phyloP scores from a whole-genome alignment of 2,113 vertebrate genomes.

The Dermatemys mawii region DNA sequence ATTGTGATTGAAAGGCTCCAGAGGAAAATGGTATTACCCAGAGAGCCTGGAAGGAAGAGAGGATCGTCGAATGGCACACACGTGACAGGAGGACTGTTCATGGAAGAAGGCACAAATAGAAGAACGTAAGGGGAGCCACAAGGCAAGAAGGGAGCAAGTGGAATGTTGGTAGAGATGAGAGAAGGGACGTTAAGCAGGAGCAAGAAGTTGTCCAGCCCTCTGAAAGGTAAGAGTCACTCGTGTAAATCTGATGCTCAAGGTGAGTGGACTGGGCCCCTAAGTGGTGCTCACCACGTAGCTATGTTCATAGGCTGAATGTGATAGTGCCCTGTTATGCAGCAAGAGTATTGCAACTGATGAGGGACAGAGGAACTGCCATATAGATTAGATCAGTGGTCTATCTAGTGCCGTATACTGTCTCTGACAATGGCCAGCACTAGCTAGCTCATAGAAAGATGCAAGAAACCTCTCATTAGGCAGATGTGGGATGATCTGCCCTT shows the following conservation, averaged over 20 bases:
- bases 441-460: not conserved
- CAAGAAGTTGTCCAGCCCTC: not conserved
- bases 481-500: not conserved
- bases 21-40: not conserved
- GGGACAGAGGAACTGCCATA: not conserved
- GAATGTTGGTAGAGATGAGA: not conserved
- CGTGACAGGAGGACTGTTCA: not conserved
- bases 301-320: not conserved
- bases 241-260: not conserved
- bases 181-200: not conserved
- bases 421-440: not conserved
- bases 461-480: not conserved
- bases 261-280: not conserved
- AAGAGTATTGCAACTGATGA: not conserved
- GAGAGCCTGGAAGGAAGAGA: not conserved
- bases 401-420: not conserved
- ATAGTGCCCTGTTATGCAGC: not conserved
- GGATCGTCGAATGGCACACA: not conserved
- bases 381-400: not conserved
- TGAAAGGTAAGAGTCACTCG: not conserved
- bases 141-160: not conserved
- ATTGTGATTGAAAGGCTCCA: not conserved
- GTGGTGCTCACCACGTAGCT: not conserved
- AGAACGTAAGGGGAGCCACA: not conserved
- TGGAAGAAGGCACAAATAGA: not conserved